Percentiles rank a stretch among this genome's conserved stretches.
Conservation (phyloP, 2,888 invertebrate genomes). For the Venustoraphidia nigricollis region DNA sequence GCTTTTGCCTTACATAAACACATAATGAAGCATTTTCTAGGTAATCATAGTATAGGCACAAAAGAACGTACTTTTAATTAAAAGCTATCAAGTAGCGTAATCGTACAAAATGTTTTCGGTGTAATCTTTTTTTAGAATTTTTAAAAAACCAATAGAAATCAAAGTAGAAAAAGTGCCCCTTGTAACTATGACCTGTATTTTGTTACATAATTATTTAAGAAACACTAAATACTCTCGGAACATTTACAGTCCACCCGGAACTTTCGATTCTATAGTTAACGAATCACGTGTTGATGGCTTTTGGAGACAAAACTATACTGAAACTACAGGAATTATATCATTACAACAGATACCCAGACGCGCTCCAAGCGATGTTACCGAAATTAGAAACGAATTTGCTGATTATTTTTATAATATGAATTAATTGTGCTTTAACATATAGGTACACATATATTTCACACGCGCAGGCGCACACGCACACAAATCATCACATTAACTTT, state of each 20-base stretch:
- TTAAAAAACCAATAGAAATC: no score
- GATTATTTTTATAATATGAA: background rate
- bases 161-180: no score
- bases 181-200: background rate
- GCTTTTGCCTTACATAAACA: constrained; percentile 8
- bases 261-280: background rate
- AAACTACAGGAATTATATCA: background rate
- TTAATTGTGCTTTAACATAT: no score
- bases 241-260: constrained; percentile 7
- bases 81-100: constrained; percentile 9
- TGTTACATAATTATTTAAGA: constrained; percentile 9
- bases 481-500: no score
- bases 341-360: constrained; percentile 3
- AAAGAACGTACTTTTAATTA: constrained; percentile 13
- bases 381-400: constrained; percentile 6
- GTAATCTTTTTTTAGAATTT: constrained; percentile 7
- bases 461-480: no score
- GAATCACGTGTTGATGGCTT: background rate
- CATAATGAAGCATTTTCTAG: constrained; percentile 14
- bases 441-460: no score
- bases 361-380: constrained; percentile 5
- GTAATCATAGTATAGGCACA: constrained; percentile 7
- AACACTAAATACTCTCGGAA: constrained; percentile 6
- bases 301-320: background rate
- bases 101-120: constrained; percentile 14